Percentiles rank a stretch among this genome's conserved stretches.
Evolutionary conservation across 2,797 vertebrate genomes (phyloP).

Genomic region (Limosa lapponica): DNA sequence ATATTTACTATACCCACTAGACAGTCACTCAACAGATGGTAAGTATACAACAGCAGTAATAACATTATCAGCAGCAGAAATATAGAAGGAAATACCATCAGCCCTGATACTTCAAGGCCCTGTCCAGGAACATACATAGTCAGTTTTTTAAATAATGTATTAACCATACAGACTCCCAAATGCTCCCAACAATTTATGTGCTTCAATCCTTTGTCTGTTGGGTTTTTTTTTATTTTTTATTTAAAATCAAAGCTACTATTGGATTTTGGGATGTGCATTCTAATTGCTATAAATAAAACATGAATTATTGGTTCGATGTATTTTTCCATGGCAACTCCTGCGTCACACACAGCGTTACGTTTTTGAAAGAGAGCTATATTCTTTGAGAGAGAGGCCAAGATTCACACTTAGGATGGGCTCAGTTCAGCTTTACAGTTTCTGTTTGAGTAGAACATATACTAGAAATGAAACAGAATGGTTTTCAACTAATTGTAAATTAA

Average conservation of each 20-base stretch:
- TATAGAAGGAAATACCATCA: not conserved
- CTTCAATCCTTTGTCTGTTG: slow-evolving; percentile 9
- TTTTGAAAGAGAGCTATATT: slow-evolving; percentile 26
- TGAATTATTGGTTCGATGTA: slow-evolving; percentile 64
- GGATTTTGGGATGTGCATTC: slow-evolving; percentile 45
- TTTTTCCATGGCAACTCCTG: slow-evolving; percentile 76
- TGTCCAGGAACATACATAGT: not conserved
- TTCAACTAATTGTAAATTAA: not conserved
- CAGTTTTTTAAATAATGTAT: slow-evolving; percentile 46
- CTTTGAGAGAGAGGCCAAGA: slow-evolving; percentile 14
- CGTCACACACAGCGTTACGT: not conserved
- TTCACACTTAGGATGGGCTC: not conserved
- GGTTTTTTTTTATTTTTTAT: not conserved
- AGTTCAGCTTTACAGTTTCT: not conserved
- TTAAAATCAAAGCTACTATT: slow-evolving; percentile 32
- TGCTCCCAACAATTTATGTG: not conserved
- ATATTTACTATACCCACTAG: slow-evolving; percentile 39
- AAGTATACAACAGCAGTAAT: not conserved
- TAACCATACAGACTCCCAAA: not conserved
- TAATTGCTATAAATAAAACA: slow-evolving; percentile 76
- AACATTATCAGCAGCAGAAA: slow-evolving; percentile 17
- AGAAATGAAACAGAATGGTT: not conserved
- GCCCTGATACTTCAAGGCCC: not conserved
- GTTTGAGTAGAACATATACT: not conserved
- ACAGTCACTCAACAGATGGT: slow-evolving; percentile 58